phyloP scores from a whole-genome alignment of 2,888 invertebrate species.

The Meganola albula region DNA sequence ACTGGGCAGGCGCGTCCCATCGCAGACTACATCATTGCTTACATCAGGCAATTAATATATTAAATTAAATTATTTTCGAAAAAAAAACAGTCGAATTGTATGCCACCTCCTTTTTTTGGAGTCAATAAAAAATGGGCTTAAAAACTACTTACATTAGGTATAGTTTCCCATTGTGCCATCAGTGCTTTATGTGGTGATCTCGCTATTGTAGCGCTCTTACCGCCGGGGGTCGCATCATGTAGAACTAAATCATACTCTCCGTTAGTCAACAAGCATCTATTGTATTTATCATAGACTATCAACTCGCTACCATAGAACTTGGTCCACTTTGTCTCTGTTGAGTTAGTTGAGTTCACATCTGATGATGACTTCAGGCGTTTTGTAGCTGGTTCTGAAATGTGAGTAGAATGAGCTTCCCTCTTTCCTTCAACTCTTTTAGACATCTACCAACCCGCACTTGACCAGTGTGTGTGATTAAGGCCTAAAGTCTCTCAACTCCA shows the following conservation, averaged over 20 bases:
- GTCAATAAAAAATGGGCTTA: too few species aligned
- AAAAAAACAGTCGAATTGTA: too few species aligned
- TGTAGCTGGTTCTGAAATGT: constrained; percentile 79
- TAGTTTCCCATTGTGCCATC: constrained; percentile 79
- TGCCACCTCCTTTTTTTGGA: too few species aligned
- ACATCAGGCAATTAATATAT: too few species aligned
- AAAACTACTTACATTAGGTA: constrained; percentile 77
- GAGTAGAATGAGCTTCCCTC: too few species aligned
- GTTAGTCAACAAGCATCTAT: constrained; percentile 89
- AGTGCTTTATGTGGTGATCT: constrained; percentile 70
- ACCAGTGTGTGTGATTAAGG: too few species aligned
- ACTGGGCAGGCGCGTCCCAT: too few species aligned
- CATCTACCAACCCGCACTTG: too few species aligned
- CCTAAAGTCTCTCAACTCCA: too few species aligned
- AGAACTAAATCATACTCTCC: constrained; percentile 94
- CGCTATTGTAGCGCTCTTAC: constrained; percentile 56
- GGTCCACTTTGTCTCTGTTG: constrained; percentile 66
- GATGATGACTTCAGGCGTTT: constrained; percentile 82
- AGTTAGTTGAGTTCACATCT: constrained; percentile 46
- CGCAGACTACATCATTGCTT: too few species aligned
- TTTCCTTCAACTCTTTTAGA: too few species aligned
- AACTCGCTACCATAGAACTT: constrained; percentile 87
- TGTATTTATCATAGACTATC: constrained; percentile 93
- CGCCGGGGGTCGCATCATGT: constrained; percentile 87
- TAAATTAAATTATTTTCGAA: too few species aligned